A percentile compares a stretch with the other conserved stretches of the same genome.
Conservation (phyloP, 23 tunicate genomes). For the Clavelina lepadiformis region DNA sequence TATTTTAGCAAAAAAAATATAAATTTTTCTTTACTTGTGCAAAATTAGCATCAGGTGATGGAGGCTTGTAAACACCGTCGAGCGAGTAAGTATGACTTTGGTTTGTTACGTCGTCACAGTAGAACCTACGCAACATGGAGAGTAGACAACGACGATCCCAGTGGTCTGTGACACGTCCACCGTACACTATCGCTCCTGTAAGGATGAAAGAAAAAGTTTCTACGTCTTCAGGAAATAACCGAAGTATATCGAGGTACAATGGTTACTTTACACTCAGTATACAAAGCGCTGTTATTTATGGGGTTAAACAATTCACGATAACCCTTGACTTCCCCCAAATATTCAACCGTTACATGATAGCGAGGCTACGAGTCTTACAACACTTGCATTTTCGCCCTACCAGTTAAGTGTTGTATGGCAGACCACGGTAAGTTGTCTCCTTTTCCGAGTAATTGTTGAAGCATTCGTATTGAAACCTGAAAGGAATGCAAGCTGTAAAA, state of each 20-base stretch:
- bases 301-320: too few species aligned
- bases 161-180: constrained; percentile 91
- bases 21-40: constrained; percentile 24
- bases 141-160: constrained; percentile 93
- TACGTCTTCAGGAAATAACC: too few species aligned
- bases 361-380: too few species aligned
- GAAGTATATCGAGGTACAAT: too few species aligned
- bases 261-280: too few species aligned
- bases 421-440: constrained; percentile 64
- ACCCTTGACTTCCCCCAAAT: too few species aligned
- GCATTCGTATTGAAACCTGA: constrained; percentile 81
- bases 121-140: constrained; percentile 57
- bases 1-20: neutral
- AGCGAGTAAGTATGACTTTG: constrained; percentile 45
- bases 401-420: constrained; percentile 72
- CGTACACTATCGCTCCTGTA: constrained; percentile 84
- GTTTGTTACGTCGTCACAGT: constrained; percentile 30
- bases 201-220: neutral
- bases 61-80: constrained; percentile 54
- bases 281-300: too few species aligned
- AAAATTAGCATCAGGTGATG: constrained; percentile 26
- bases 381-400: constrained; percentile 14
- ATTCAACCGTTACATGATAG: too few species aligned
- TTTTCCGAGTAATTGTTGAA: constrained; percentile 60
- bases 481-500: too few species aligned